Evolutionary conservation across 2,888 invertebrate species (phyloP), one percentile per base, ranked within the genome.

Genomic region (Drosophila meridionalis): DNA sequence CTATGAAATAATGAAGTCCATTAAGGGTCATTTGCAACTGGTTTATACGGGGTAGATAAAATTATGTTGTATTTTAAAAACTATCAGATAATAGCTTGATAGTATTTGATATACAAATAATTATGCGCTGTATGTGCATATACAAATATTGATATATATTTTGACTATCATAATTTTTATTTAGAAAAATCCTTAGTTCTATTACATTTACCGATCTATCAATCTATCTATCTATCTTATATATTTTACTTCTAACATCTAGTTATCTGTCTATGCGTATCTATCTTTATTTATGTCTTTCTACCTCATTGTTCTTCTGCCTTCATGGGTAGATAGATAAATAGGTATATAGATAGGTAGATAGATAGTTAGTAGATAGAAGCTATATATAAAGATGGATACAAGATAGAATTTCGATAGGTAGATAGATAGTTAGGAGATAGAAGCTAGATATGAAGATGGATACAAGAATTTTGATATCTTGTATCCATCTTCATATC

Each of bases 1-100:
- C 73, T 56, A 38, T 42, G 58, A 38, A 53, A 60, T 69, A 69
- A 73, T 64, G 45, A 65, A 60, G 56, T 42, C 61, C 43, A 68
- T 77, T 68, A 77, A 34, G 30, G 43, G 42, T 43, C 62, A 76
- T 71, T 63, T 52, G 56, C 45, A 36, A 11, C 34, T 50, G 28
- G 40, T 28, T 28, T 42, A 58, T 59, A 36, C 42, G 11, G 56
- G 20, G 40, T 40, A 42, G 42, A 56, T 40, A 3, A 7, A 42
- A 20, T 45, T 1, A 14, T 28, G 60, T 57, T 30, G 34, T 6
- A 11, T 14, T 14, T 26, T 26, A 9, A 43, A 20, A 11, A 7
- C 34, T 34, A 8, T 20, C 9, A 28, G 28, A 48, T 48, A 14
- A 48, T 48, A 30, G 5, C 14, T 50, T 4, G 32, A 5, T 0